Base-by-base conservation (phyloP, 2,113 vertebrate species). In the Phasianus colchicus region DNA sequence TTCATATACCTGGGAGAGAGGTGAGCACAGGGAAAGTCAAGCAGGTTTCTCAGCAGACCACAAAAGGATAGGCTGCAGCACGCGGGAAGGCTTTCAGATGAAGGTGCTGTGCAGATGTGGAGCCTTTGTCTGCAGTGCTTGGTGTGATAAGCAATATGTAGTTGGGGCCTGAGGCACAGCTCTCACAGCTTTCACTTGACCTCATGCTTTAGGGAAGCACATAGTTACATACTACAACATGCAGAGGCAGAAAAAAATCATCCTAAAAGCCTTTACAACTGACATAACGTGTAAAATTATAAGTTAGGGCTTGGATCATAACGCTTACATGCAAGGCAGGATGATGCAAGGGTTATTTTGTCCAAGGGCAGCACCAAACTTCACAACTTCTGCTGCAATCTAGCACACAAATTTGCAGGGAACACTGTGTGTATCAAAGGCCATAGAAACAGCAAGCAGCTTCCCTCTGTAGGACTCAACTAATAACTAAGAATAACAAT, bases 1-100 rank as follows among this genome's bases (percentile, higher is more conserved):
- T 99, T 99, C 99, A 99, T 99, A 93, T 98, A 98, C 95, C 98
- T 98, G 91, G 11, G 58, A 34, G 73, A 43, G 40, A 45, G 73
- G 67, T 0, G 7, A 67, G 72, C n/a, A 50, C 40, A 50, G 38
- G 19, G 54, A 42, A 60, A 38, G 24, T 72, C 71, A 21, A 54
- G 47, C 2, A 70, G 27, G 30, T 25, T 75, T 71, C 61, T 83
- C 32, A 11, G 13, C 0, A 86, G 29, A 15, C 40, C 10, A 0
- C 13, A 29, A 25, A 47, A 58, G 34, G 30, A 48, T 2, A 25
- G 65, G 60, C 54, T 45, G 21, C 5, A 57, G 64, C 43, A 72
- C 20, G 8, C 43, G 32, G 22, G 40, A 29, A 71, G 19, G 5
- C n/a, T 7, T 61, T 45, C 36, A 7, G 13, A 18, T n/a, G 0